These are phyloP conservation scores for Therioaphis trifolii DNA, from an alignment of 2,888 invertebrate genomes.

Conservation along the genomic window DNA sequence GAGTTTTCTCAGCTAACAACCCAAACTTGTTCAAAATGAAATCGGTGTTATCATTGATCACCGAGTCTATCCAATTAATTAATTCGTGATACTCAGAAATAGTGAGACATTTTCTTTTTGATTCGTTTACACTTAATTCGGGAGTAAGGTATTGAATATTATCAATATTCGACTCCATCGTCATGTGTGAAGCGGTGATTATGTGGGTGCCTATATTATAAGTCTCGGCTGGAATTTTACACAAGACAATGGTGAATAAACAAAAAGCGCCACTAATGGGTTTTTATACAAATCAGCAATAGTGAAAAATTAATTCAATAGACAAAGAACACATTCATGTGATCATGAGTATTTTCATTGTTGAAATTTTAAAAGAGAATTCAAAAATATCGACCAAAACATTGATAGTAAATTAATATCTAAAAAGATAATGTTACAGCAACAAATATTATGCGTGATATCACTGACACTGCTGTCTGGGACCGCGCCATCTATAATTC, in stretches of 20 bases:
- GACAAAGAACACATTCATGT: too few species aligned
- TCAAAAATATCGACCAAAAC: too few species aligned
- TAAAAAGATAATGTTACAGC: neutral
- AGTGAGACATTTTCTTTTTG: conserved; percentile 27
- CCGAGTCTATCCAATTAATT: neutral
- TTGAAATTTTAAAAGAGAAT: too few species aligned
- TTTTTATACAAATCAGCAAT: too few species aligned
- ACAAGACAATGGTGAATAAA: too few species aligned
- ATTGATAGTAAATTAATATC: too few species aligned
- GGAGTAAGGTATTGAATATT: neutral
- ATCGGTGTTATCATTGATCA: neutral
- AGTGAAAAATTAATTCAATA: too few species aligned
- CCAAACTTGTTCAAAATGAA: conserved; percentile 25
- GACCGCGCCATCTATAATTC: neutral
- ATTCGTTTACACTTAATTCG: neutral
- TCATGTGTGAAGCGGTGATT: neutral
- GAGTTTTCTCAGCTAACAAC: neutral
- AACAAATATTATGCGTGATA: neutral
- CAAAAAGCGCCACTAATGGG: too few species aligned
- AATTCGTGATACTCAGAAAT: conserved; percentile 22
- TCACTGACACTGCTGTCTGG: neutral
- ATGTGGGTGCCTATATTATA: too few species aligned
- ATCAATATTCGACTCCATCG: neutral
- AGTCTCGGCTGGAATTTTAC: too few species aligned
- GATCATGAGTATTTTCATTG: too few species aligned